These are phyloP conservation scores for Balanococcus diminutus DNA, from an alignment of 2,888 invertebrate genomes.

Conservation along the genomic window DNA sequence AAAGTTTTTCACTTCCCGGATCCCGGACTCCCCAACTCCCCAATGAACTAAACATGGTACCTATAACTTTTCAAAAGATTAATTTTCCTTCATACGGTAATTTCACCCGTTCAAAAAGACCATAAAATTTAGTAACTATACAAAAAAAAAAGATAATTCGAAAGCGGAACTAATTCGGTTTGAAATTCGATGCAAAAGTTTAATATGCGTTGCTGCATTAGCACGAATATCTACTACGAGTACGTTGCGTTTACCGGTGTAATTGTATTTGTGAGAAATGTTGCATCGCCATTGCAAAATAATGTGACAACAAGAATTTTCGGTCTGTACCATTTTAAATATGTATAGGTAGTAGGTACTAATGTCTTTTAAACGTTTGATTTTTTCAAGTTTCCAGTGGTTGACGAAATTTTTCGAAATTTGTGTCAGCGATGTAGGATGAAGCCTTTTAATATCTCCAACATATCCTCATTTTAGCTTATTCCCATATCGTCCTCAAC, in stretches of 20 bases:
- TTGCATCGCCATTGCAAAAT: not conserved
- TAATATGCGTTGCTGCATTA: not conserved
- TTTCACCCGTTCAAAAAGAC: not conserved
- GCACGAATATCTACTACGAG: too few species aligned
- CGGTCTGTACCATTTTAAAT: not conserved
- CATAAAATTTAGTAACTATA: not conserved
- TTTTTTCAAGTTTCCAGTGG: not conserved
- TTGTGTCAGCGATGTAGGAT: too few species aligned
- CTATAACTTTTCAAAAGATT: not conserved
- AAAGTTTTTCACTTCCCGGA: not conserved
- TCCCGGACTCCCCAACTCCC: too few species aligned
- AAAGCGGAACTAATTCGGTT: constrained; percentile 28
- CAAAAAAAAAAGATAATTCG: not conserved
- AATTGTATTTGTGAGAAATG: constrained; percentile 16
- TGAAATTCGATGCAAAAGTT: constrained; percentile 22
- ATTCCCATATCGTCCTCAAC: too few species aligned
- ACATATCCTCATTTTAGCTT: too few species aligned
- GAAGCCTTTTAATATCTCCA: too few species aligned
- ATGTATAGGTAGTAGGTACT: not conserved
- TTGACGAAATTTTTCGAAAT: constrained; percentile 11
- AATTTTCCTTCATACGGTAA: not conserved
- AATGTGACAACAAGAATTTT: not conserved
- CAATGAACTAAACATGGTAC: too few species aligned
- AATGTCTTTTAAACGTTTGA: not conserved
- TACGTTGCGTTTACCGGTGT: not conserved